Base-by-base conservation (phyloP, 2,888 invertebrate genomes). In the Hyposoter didymator region DNA sequence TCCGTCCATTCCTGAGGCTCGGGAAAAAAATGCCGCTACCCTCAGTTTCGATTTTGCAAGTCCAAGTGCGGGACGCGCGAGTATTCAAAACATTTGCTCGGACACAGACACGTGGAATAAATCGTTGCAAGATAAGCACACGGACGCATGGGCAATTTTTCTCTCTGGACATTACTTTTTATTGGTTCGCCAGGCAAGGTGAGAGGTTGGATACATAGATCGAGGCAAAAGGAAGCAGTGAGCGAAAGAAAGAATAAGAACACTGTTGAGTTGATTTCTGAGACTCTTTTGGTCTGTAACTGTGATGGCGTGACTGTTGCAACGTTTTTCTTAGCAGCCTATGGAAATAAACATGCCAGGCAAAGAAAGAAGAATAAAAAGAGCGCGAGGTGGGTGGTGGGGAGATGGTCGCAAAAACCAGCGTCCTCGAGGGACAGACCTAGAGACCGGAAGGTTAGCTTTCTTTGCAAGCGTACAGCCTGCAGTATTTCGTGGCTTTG, bases 111-210 rank as follows among this genome's bases (percentile, higher is more conserved):
- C 52, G 22, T 39, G 12, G 35, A 19, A 55, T 73, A 73, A 49
- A 72, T 72, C n/a, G 35, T 52, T 52, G 49, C 10, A 35, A 72
- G 70, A 72, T 72, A 72, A 72, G 69, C 45, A 17, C 69, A 69
- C 28, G 69, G 69, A 69, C 69, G n/a, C n/a, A 69, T 69, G 45
- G 28, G 19, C 39, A 39, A 45, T 47, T 72, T 52, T 49, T 72
- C 72, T 72, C 72, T 49, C 6, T 19, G 14, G 72, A 72, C 47
- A 35, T 35, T 72, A 12, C 72, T 72, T 52, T 52, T 70, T 70
- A 47, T 49, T 47, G 72, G 47, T 72, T 35, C 19, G 35, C 35
- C 52, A 14, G 28, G 8, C 28, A 5, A n/a, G 47, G 69, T 69
- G 49, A 72, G 70, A 72, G 39, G 39, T 19, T 10, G 32, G 49